These are phyloP conservation scores for Poeciliopsis gracilis DNA, from an alignment of 2,797 vertebrate genomes.

Conservation along the genomic window DNA sequence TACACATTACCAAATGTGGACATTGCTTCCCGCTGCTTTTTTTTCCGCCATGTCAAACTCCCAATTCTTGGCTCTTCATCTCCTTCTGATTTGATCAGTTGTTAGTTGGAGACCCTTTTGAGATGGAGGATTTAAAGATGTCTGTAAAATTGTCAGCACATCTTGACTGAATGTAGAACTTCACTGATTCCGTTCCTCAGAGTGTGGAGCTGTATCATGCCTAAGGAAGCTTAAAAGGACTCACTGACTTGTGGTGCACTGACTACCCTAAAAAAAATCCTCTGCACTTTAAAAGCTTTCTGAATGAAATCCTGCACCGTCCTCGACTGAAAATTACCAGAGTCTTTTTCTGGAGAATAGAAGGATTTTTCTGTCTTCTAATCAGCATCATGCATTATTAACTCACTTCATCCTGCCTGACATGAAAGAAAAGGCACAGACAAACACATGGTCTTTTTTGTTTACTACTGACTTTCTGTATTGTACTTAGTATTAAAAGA, in stretches of 20 bases:
- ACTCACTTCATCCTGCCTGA: constrained; percentile 51
- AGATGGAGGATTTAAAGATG: constrained; percentile 39
- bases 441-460: constrained; percentile 50
- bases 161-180: constrained; percentile 73
- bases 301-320: constrained; percentile 48
- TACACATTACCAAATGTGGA: constrained; percentile 38
- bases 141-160: constrained; percentile 30
- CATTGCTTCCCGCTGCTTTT: constrained; percentile 23
- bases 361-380: constrained; percentile 68
- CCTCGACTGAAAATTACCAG: constrained; percentile 57
- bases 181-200: constrained; percentile 48
- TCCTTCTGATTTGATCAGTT: constrained; percentile 39
- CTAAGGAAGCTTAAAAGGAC: constrained; percentile 54
- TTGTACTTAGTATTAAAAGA: constrained; percentile 79
- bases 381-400: constrained; percentile 42
- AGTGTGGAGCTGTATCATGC: constrained; percentile 41
- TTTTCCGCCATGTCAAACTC: constrained; percentile 19
- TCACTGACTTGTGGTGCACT: constrained; percentile 40
- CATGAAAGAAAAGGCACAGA: constrained; percentile 45
- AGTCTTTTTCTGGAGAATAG: constrained; percentile 57
- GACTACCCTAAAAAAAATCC: constrained; percentile 34
- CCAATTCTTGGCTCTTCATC: constrained; percentile 43
- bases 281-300: constrained; percentile 68
- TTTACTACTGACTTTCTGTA: constrained; percentile 75
- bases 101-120: constrained; percentile 27